Conservation (phyloP, 1,140 invertebrate species). For the Trissolcus basalis region DNA sequence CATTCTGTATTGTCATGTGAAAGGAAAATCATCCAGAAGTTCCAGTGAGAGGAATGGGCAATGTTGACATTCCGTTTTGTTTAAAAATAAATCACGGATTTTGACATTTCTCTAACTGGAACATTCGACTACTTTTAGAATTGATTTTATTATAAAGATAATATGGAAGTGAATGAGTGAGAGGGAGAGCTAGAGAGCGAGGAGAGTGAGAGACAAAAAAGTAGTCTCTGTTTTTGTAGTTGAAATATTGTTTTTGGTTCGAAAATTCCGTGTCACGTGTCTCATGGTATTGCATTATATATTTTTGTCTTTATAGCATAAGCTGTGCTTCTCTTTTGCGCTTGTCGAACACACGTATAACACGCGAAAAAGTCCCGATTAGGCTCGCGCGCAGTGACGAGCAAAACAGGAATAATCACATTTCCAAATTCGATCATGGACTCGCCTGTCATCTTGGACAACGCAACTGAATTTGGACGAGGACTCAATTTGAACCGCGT, state of each 20-base stretch:
- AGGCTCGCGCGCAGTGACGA: slow-evolving; percentile 40
- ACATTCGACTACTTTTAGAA: background rate
- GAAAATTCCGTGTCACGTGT: background rate
- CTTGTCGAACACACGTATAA: slow-evolving; percentile 45
- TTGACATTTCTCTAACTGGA: slow-evolving; percentile 1
- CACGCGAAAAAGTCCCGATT: slow-evolving; percentile 45
- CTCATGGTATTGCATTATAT: slow-evolving; percentile 31
- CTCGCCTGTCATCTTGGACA: slow-evolving; percentile 74
- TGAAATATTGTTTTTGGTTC: background rate
- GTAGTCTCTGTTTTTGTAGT: background rate
- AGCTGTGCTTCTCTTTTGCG: slow-evolving; percentile 57
- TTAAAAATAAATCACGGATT: background rate
- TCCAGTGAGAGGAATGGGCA: background rate
- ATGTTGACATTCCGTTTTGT: background rate
- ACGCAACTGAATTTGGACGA: slow-evolving; percentile 72
- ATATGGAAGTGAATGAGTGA: too few species aligned
- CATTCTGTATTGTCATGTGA: too few species aligned
- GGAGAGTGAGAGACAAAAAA: background rate
- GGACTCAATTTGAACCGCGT: slow-evolving; percentile 72
- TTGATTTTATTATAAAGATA: background rate
- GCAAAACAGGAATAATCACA: slow-evolving; percentile 59
- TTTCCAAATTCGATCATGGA: slow-evolving; percentile 70
- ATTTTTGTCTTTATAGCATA: slow-evolving; percentile 51
- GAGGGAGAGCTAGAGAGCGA: too few species aligned
- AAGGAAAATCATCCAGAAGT: background rate